Percentiles rank a stretch among this genome's conserved stretches.
phyloP scores from a whole-genome alignment of 2,797 vertebrate genomes.

The Chiloscyllium punctatum region DNA sequence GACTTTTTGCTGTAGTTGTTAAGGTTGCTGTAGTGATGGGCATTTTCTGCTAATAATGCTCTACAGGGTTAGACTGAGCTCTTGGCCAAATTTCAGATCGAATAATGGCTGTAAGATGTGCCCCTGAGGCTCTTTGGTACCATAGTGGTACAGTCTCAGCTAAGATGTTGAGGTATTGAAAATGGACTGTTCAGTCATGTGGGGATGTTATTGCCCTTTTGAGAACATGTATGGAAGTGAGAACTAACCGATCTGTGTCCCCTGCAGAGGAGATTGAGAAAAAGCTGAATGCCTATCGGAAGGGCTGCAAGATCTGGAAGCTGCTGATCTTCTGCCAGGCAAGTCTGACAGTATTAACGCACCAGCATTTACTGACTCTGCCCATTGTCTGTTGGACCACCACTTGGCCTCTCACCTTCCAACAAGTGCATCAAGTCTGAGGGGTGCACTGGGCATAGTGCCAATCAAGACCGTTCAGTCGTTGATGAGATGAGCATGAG shows the following conservation, averaged over 20 bases:
- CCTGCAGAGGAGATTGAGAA: constrained; percentile 90
- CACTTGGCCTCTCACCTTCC: not conserved
- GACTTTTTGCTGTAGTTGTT: not conserved
- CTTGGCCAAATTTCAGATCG: not conserved
- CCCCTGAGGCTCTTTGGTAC: not conserved
- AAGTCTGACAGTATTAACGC: not conserved
- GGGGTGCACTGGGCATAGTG: not conserved
- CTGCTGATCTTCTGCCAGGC: constrained; percentile 98
- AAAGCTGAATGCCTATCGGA: constrained; percentile 85
- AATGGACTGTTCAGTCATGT: not conserved
- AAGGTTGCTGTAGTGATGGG: not conserved
- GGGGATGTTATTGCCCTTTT: not conserved
- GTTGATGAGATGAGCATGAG: not conserved
- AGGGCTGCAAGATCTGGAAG: constrained; percentile 92
- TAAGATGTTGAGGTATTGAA: not conserved
- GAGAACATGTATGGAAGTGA: not conserved
- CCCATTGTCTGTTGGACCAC: not conserved
- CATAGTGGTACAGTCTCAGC: not conserved
- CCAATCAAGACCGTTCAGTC: not conserved
- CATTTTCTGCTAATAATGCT: not conserved
- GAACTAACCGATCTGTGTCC: not conserved
- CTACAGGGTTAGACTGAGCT: not conserved
- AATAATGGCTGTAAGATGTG: not conserved
- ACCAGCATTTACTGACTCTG: not conserved
- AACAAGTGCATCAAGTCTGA: no score